phyloP scores from a whole-genome alignment of 2,797 vertebrate species.

The Myripristis murdjan region DNA sequence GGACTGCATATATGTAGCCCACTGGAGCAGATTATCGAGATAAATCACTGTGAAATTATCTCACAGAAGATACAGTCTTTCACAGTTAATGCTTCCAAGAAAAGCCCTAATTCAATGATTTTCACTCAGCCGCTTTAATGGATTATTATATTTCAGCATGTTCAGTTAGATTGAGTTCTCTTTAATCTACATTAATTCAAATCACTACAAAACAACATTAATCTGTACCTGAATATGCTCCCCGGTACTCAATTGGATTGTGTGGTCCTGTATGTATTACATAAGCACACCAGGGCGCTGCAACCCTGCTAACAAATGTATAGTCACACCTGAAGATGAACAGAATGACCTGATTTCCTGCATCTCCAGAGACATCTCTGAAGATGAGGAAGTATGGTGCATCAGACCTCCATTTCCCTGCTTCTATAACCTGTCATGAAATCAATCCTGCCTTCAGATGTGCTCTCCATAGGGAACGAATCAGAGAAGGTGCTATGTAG shows the following conservation, averaged over 20 bases:
- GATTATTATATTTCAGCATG: slow-evolving; percentile 17
- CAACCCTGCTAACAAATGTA: slow-evolving; percentile 59
- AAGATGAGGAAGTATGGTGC: slow-evolving; percentile 73
- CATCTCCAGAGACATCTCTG: slow-evolving; percentile 75
- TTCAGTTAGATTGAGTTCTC: slow-evolving; percentile 36
- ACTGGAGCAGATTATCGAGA: slow-evolving; percentile 56
- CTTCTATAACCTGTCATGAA: slow-evolving; percentile 78
- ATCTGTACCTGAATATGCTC: slow-evolving; percentile 4
- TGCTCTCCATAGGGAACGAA: slow-evolving; percentile 71
- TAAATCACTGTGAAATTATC: slow-evolving; percentile 59
- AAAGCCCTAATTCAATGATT: slow-evolving; percentile 30
- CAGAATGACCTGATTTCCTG: slow-evolving; percentile 79
- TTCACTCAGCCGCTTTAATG: slow-evolving; percentile 24
- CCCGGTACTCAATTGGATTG: slow-evolving; percentile 25
- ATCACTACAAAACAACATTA: slow-evolving; percentile 10
- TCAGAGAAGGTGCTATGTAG: slow-evolving; percentile 64
- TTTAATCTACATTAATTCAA: slow-evolving; percentile 19
- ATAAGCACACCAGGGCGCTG: slow-evolving; percentile 62
- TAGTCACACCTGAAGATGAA: slow-evolving; percentile 78
- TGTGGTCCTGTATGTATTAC: slow-evolving; percentile 44
- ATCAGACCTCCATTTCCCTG: slow-evolving; percentile 69
- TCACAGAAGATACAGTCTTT: slow-evolving; percentile 26
- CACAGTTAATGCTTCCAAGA: slow-evolving; percentile 38
- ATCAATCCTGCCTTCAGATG: slow-evolving; percentile 78
- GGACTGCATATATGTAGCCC: slow-evolving; percentile 32